Conservation (phyloP, 2,797 vertebrate species). For the Argyrosomus regius region DNA sequence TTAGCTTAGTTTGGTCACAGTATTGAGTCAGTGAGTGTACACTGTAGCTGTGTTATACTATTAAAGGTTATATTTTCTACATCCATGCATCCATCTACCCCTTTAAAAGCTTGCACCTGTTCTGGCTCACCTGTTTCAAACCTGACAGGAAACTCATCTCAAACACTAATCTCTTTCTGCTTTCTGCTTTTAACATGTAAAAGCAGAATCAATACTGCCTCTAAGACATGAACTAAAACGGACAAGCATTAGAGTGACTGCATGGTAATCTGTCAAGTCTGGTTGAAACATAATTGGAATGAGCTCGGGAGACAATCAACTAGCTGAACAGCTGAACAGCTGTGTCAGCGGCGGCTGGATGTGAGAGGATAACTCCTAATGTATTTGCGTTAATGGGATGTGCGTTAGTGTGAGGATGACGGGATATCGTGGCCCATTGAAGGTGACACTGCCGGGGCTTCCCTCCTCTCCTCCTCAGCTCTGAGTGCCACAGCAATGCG, state of each 20-base stretch:
- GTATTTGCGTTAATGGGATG: constrained; percentile 27
- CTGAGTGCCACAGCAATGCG: constrained; percentile 30
- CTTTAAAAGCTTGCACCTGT: not conserved
- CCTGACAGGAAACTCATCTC: not conserved
- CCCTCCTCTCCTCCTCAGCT: constrained; percentile 37
- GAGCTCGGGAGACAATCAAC: constrained; percentile 24
- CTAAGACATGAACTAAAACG: constrained; percentile 23
- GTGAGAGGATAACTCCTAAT: constrained; percentile 28
- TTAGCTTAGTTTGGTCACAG: not conserved
- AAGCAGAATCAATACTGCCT: constrained; percentile 8
- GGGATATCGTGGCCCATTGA: constrained; percentile 23
- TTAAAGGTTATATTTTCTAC: not conserved
- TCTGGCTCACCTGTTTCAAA: not conserved
- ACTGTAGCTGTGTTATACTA: not conserved
- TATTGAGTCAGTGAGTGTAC: not conserved
- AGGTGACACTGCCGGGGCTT: constrained; percentile 45
- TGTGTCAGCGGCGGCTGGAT: constrained; percentile 32
- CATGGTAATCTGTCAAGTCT: constrained; percentile 32
- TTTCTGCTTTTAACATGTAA: not conserved
- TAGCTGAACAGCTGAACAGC: constrained; percentile 31
- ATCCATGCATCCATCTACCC: not conserved
- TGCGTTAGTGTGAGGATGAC: constrained; percentile 16
- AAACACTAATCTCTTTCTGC: not conserved
- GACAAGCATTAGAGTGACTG: not conserved
- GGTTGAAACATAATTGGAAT: constrained; percentile 18